These are phyloP conservation scores for Aphaenogaster floridana DNA, from an alignment of 1,140 invertebrate genomes.

Conservation along the genomic window DNA sequence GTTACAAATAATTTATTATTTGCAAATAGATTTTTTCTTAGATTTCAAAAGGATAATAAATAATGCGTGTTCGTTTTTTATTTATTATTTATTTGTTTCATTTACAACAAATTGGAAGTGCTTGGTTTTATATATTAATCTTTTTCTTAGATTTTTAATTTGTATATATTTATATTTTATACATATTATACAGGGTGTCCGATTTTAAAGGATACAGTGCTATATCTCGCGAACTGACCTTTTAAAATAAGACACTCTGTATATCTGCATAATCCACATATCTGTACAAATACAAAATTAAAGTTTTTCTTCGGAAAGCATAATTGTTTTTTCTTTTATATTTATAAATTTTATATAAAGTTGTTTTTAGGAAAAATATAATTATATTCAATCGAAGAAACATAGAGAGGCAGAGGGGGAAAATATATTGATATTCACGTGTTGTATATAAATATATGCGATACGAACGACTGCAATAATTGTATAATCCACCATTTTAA, in stretches of 20 bases:
- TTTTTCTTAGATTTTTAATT: neutral
- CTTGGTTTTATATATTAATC: neutral
- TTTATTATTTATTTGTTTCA: neutral
- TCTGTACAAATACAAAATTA: neutral
- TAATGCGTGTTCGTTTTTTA: neutral
- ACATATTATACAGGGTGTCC: too few relatives aligned
- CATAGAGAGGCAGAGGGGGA: neutral
- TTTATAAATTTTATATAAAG: neutral
- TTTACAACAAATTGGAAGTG: neutral
- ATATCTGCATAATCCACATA: too few relatives aligned
- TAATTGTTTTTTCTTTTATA: neutral
- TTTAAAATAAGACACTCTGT: too few relatives aligned
- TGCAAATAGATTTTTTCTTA: neutral
- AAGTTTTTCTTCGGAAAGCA: neutral
- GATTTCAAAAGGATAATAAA: neutral
- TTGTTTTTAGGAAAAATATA: neutral
- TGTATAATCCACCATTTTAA: conserved; percentile 25
- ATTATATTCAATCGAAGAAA: neutral
- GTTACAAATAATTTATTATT: conserved; percentile 2
- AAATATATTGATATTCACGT: neutral
- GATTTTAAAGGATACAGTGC: too few relatives aligned
- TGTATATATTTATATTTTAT: neutral
- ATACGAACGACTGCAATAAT: neutral
- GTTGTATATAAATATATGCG: neutral
- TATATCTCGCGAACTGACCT: too few relatives aligned